phyloP scores from a whole-genome alignment of 2,113 vertebrate species.

The Speoplatyrhinus poulsoni region DNA sequence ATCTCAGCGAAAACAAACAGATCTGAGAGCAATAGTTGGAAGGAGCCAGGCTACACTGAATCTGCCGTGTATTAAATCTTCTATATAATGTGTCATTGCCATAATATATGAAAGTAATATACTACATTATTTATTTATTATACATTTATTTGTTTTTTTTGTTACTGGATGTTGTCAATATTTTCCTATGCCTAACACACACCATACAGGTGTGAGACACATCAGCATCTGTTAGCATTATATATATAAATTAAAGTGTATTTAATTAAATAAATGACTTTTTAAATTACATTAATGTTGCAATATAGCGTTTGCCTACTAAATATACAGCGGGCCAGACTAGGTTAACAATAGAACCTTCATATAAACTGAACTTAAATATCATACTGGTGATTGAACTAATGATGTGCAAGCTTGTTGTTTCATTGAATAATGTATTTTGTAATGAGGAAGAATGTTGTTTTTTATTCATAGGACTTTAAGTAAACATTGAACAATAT shows the following conservation, averaged over 20 bases:
- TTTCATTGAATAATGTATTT: background rate
- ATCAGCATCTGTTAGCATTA: too few relatives aligned
- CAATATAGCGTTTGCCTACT: too few relatives aligned
- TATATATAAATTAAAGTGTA: too few relatives aligned
- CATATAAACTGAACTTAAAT: too few relatives aligned
- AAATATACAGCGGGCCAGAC: too few relatives aligned
- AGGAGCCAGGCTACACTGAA: background rate
- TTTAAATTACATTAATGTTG: too few relatives aligned
- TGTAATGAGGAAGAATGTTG: constrained; percentile 14
- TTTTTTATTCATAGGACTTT: constrained; percentile 10
- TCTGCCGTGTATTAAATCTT: background rate
- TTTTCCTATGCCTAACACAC: background rate
- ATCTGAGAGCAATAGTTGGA: too few relatives aligned
- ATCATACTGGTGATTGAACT: background rate
- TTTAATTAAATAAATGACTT: too few relatives aligned
- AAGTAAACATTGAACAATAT: constrained; percentile 2
- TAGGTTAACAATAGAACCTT: too few relatives aligned
- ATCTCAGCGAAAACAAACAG: too few relatives aligned
- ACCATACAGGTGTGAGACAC: too few relatives aligned
- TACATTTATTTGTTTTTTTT: background rate
- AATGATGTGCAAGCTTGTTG: background rate
- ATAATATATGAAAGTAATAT: background rate
- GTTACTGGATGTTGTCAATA: background rate
- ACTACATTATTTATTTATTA: background rate
- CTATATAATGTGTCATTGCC: background rate